A percentile compares a stretch with the other conserved stretches of the same genome.
phyloP scores from a whole-genome alignment of 2,888 invertebrate species.

The Habroteleia sp. region DNA sequence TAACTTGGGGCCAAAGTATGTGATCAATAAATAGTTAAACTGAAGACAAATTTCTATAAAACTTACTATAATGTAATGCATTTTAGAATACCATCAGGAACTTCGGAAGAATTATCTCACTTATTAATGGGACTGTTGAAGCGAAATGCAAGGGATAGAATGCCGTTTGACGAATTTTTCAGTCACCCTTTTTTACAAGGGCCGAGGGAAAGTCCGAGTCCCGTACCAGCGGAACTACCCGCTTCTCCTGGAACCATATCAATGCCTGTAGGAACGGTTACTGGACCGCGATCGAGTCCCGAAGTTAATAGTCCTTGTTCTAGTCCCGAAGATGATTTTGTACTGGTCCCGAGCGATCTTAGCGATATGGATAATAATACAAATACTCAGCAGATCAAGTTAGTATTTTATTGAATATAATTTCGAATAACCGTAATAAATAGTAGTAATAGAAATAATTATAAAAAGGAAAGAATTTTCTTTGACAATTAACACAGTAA shows the following conservation, averaged over 20 bases:
- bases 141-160: conserved; percentile 95
- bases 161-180: conserved; percentile 98
- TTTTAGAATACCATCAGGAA: conserved; percentile 94
- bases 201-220: conserved; percentile 80
- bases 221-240: conserved; percentile 78
- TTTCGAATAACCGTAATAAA: conserved; percentile 78
- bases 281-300: conserved; percentile 69
- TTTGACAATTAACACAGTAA: too few relatives aligned
- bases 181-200: conserved; percentile 94
- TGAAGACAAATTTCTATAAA: too few relatives aligned
- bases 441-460: too few relatives aligned
- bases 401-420: conserved; percentile 39
- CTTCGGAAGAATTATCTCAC: conserved; percentile 93
- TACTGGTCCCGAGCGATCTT: conserved; percentile 78
- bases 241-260: conserved; percentile 74
- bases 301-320: conserved; percentile 78
- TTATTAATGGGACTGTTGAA: conserved; percentile 93
- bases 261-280: conserved; percentile 69
- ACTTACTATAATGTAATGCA: too few relatives aligned
- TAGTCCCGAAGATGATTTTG: conserved; percentile 81
- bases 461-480: too few relatives aligned
- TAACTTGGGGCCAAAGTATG: conserved; percentile 93
- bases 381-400: conserved; percentile 74
- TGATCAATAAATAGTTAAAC: not conserved
- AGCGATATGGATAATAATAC: conserved; percentile 80